A percentile compares a stretch with the other conserved stretches of the same genome.
Evolutionary conservation across 2,797 vertebrate genomes (phyloP).

Genomic region (Sebastes elongatus): DNA sequence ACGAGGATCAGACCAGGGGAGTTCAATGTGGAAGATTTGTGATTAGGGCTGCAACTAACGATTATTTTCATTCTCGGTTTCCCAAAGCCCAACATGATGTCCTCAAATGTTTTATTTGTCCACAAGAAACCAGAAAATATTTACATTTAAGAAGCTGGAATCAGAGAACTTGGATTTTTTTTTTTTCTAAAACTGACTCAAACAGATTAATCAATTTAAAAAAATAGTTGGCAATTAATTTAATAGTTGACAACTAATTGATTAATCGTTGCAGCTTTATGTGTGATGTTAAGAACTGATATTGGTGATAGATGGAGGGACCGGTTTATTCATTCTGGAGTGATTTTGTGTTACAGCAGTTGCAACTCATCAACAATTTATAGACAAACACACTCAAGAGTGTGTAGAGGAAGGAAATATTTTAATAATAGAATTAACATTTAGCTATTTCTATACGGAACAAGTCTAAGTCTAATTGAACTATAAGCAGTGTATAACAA

Average conservation of each 20-base stretch:
- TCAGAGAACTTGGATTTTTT: rapidly evolving
- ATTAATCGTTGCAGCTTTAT: too few relatives aligned
- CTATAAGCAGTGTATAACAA: not conserved
- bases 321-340: not conserved
- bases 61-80: too few relatives aligned
- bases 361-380: not conserved
- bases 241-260: too few relatives aligned
- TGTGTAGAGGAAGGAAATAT: not conserved
- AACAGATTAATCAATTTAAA: too few relatives aligned
- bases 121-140: too few relatives aligned
- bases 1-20: not conserved
- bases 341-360: not conserved
- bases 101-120: too few relatives aligned
- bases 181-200: too few relatives aligned
- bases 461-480: not conserved
- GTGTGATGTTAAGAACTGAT: not conserved
- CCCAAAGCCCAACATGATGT: too few relatives aligned
- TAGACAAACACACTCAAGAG: not conserved
- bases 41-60: not conserved
- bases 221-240: too few relatives aligned
- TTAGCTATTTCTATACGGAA: not conserved
- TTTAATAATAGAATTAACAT: not conserved
- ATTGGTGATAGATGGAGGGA: not conserved
- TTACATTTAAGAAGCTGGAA: too few relatives aligned
- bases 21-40: not conserved